Evolutionary conservation across 37 sponge, comb jelly and placozoan species (phyloP), one percentile per base, ranked within the genome.

Genomic region (Crambe crambe): DNA sequence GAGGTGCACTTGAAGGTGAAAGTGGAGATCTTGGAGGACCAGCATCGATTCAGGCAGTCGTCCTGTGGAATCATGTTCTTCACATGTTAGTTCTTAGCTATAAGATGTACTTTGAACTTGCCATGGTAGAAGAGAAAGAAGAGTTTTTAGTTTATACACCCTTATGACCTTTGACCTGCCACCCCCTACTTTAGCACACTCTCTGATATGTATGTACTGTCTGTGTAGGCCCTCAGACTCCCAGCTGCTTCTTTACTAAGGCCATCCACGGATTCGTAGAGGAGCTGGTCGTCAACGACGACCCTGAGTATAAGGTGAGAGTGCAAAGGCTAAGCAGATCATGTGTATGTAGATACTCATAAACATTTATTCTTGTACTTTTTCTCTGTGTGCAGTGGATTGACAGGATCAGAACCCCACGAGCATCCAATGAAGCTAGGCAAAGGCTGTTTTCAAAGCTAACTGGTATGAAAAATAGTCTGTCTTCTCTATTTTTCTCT

Each of bases 221-320:
- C 54, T 39, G 20, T 60, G 32, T 30, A 88, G 89, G 83, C 36
- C 62, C 69, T 2, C 61, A 38, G 31, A 76, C 76, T 1, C 89
- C 89, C 20, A 34, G 42, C 17, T 63, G 72, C 21, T 81, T 39
- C 56, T 51, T 37, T 0, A 37, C 69, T 25, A 72, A 35, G 23
- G 47, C 77, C 6, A 51, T 94, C 35, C 79, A 76, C 42, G 95
- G 95, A 29, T 94, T 97, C 76, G 89, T 97, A 17, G 97, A 97
- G 67, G 97, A 94, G 67, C 85, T 97, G 79, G 92, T 94, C 4
- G 86, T 97, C 26, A 90, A 94, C 40, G 92, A 94, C 44, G 97
- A 97, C 70, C 97, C 97, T 21, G 97, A 97, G 70, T 88, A 94
- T 59, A 83, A 95, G 95, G 95, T 94, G 22, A 59, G 56, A n/a